Percentiles rank a stretch among this genome's conserved stretches.
phyloP scores from a whole-genome alignment of 2,113 vertebrate species.

The Malaclemys terrapin region DNA sequence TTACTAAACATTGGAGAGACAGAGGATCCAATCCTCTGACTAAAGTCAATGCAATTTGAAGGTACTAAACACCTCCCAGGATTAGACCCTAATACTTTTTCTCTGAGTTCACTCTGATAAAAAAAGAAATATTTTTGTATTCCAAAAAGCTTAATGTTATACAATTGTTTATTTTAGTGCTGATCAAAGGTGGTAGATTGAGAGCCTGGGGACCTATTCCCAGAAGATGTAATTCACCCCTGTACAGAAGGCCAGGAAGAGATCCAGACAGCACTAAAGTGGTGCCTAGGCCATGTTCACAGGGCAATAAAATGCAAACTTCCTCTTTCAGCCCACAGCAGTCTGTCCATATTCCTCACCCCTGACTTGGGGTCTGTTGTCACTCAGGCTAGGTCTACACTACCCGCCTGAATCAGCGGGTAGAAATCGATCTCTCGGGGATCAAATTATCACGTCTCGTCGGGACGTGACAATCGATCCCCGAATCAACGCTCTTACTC shows the following conservation, averaged over 20 bases:
- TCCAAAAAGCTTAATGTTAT: not conserved
- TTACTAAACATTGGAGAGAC: not conserved
- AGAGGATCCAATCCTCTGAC: not conserved
- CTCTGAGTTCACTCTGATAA: not conserved
- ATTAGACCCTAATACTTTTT: not conserved
- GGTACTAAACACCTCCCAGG: not conserved
- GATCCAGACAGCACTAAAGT: not conserved
- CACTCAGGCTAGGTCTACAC: not conserved
- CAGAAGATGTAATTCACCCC: rapidly evolving
- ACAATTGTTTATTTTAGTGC: not conserved
- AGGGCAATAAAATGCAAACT: not conserved
- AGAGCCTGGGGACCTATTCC: not conserved
- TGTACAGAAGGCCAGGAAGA: not conserved
- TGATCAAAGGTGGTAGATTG: not conserved
- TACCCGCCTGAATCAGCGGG: too few relatives aligned
- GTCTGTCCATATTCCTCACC: not conserved
- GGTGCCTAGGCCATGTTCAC: rapidly evolving
- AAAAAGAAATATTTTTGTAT: not conserved
- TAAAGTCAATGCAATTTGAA: not conserved
- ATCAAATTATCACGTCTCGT: too few relatives aligned
- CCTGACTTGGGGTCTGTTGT: not conserved
- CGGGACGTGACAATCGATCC: too few relatives aligned
- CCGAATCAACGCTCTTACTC: too few relatives aligned
- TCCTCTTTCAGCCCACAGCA: not conserved
- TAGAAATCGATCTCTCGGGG: too few relatives aligned